Conservation (phyloP, 2,888 invertebrate genomes). For the Plusia festucae region DNA sequence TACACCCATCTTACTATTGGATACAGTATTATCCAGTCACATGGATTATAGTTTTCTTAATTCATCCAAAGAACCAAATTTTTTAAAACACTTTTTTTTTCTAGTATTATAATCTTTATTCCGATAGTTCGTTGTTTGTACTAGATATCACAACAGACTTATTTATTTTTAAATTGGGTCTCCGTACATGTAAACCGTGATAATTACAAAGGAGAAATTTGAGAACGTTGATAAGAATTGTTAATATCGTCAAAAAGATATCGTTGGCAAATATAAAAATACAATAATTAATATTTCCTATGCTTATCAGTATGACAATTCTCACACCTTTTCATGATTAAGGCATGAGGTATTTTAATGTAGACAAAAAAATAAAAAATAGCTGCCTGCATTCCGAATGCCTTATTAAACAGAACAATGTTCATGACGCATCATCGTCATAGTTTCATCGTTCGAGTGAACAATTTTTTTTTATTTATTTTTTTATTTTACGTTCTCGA, state of each 20-base stretch:
- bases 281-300: background rate
- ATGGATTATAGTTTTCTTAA: too few relatives aligned
- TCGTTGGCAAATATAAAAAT: slow-evolving; percentile 3
- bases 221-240: background rate
- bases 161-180: slow-evolving; percentile 1
- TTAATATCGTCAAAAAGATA: background rate
- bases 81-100: too few relatives aligned
- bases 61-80: too few relatives aligned
- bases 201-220: background rate
- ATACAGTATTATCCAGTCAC: too few relatives aligned
- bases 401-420: slow-evolving; percentile 22
- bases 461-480: too few relatives aligned
- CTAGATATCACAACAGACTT: background rate
- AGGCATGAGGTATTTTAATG: slow-evolving; percentile 16
- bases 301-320: background rate
- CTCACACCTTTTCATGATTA: slow-evolving; percentile 24
- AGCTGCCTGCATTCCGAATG: slow-evolving; percentile 22
- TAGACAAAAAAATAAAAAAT: slow-evolving; percentile 13
- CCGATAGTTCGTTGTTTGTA: background rate
- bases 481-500: too few relatives aligned
- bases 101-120: too few relatives aligned
- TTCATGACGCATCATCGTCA: slow-evolving; percentile 3
- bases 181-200: background rate
- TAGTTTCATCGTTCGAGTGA: slow-evolving; percentile 3
- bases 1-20: too few relatives aligned